Evolutionary conservation across 2,113 vertebrate genomes (phyloP), one percentile per base, ranked within the genome.

Genomic region (Erpornis zantholeuca): DNA sequence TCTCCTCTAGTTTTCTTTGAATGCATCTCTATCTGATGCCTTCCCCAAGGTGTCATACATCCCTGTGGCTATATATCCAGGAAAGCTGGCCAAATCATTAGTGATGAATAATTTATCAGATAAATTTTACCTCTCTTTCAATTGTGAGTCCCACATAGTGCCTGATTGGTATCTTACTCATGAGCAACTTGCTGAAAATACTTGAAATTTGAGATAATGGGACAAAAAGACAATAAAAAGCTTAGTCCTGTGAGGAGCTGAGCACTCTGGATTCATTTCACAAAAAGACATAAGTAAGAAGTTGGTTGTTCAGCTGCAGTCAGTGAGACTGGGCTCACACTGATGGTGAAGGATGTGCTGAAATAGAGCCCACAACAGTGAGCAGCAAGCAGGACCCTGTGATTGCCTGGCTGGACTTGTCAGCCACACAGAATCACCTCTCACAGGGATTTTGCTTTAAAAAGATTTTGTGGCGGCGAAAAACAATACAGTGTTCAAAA

Each of bases 121-220:
- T 86, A 96, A 95, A 96, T 96, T 96, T 96, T 96, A 86, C 93
- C 92, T 94, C 94, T 94, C 2, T 96, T 96, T 96, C 88, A 92
- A 65, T 88, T 94, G 71, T 38, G 80, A 95, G 83, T 88, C 60
- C 76, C 60, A 64, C 52, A 28, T 31, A 82, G 66, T 50, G 84
- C 70, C 93, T 57, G 57, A 60, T 56, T 63, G 49, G 63, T 60
- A 40, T 82, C 64, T 86, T 83, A 81, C 57, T 95, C 15, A 1
- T 24, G 49, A 87, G 45, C 36, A 65, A 53, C 82, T 96, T 87
- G 84, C 84, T 92, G 75, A 91, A 88, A 92, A 94, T 61, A 64
- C 75, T 82, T 87, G 71, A 90, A 90, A 94, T 88, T 69, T 38
- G 86, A 91, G 77, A 49, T 92, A 94, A 86, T 88, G 85, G 71